Evolutionary conservation across 1,140 invertebrate species (phyloP).

Genomic region (Apis florea): DNA sequence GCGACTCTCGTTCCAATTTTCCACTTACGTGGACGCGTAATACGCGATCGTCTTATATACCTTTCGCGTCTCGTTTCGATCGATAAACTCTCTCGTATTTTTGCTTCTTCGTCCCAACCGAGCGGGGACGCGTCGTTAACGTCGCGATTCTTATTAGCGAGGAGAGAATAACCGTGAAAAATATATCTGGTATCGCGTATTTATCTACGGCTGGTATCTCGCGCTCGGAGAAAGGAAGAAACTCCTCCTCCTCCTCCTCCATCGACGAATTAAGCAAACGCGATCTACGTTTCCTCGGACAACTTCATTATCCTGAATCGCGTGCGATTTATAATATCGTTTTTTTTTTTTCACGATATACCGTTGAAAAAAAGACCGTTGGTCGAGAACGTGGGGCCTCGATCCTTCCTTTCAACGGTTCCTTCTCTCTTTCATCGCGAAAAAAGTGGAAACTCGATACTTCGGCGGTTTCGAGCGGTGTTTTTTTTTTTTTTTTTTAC

Average conservation of each 20-base stretch:
- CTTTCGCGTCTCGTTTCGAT: not conserved
- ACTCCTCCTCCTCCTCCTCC: no score
- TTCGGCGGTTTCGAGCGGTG: no score
- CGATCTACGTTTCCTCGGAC: no score
- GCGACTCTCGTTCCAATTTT: not conserved
- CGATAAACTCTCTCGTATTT: conserved; percentile 4
- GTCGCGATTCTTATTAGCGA: conserved; percentile 36
- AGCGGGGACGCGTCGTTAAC: conserved; percentile 30
- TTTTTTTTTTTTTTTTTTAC: not conserved
- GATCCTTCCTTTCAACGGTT: no score
- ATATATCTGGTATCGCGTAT: conserved; percentile 16
- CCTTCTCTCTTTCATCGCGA: no score
- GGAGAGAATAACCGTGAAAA: conserved; percentile 36
- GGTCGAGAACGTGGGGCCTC: no score
- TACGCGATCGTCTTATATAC: not conserved
- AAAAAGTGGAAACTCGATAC: no score
- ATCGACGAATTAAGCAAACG: no score
- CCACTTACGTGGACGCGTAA: not conserved
- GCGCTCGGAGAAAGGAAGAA: not conserved
- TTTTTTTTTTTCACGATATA: no score
- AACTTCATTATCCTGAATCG: no score
- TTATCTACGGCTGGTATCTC: conserved; percentile 36
- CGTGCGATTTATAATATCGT: no score
- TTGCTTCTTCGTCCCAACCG: not conserved
- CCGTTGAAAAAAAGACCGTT: no score